Evolutionary conservation across 2,888 invertebrate genomes (phyloP).

Genomic region (Aphodius granarius): DNA sequence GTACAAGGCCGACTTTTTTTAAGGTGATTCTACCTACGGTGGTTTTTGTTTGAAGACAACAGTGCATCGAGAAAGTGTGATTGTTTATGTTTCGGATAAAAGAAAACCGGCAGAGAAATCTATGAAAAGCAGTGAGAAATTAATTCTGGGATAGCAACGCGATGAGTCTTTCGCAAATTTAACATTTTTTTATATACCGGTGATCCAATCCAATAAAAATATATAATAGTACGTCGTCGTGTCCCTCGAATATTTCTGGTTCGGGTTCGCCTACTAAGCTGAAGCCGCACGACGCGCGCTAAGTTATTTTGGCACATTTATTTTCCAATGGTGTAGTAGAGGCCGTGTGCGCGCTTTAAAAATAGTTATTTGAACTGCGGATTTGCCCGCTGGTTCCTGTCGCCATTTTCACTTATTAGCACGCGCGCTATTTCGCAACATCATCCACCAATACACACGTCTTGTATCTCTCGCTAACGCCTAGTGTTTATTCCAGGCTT

Average conservation of each 20-base stretch:
- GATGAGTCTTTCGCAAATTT: neutral
- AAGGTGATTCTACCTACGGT: too few relatives aligned
- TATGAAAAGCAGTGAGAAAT: neutral
- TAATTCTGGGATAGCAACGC: neutral
- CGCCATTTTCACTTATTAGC: conserved; percentile 17
- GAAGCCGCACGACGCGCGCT: neutral
- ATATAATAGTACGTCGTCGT: neutral
- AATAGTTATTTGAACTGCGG: conserved; percentile 23
- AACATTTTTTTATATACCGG: conserved; percentile 1
- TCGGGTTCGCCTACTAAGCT: neutral
- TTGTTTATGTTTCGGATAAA: neutral
- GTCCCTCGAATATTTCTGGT: conserved; percentile 1
- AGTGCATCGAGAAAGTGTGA: neutral
- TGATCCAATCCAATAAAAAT: neutral
- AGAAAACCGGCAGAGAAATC: neutral
- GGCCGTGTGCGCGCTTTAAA: conserved; percentile 23
- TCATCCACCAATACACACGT: neutral
- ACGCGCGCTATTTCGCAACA: neutral
- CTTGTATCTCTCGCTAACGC: neutral
- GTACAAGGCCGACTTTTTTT: conserved; percentile 4
- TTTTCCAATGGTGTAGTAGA: conserved; percentile 21
- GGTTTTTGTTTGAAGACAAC: neutral
- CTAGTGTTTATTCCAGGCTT: conserved; percentile 64
- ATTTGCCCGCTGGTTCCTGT: conserved; percentile 7
- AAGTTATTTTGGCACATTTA: conserved; percentile 28